Evolutionary conservation across 2,113 vertebrate species (phyloP), one percentile per base, ranked within the genome.

Genomic region (Eurypyga helias): DNA sequence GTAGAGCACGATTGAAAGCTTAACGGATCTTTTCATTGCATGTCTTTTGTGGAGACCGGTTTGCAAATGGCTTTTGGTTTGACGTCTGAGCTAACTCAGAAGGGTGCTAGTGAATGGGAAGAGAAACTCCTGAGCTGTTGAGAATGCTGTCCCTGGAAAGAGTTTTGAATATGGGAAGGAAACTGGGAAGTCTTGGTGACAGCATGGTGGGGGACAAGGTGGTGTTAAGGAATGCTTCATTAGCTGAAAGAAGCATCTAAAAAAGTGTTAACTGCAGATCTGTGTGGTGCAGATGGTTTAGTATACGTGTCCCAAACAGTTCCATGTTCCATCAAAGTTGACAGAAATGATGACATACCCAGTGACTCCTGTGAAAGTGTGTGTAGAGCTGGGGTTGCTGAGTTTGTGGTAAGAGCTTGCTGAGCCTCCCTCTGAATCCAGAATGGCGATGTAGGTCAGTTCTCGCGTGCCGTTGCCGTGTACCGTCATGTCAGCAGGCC

Each of bases 401-500:
- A 17, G 60, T 34, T 34, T 0, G 4, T 48, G 64, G 14, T 6
- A 33, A 28, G 31, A 77, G 64, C 60, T 73, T 62, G 58, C 64
- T 29, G 43, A 86, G 41, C 51, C 29, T 89, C 46, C 49, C 54
- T 78, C 38, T 33, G n/a, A 62, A 79, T 33, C 20, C 80, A 13
- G 29, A 36, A 7, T 9, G 31, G 12, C 28, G 3, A 25, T 3
- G 10, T 11, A 17, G 66, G 31, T 61, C 58, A 6, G 45, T 9
- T 62, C 43, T 7, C 4, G 11, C 9, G 55, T 79, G 66, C 83
- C 4, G 0, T 57, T 0, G 1, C 24, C 17, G 49, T 34, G 55
- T 76, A 11, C 75, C 38, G 6, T 43, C 1, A 0, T 77, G 64
- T 78, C 89, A 38, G 28, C 94, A 67, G 83, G 67, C 61, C 51